Evolutionary conservation across 2,113 vertebrate species (phyloP), one percentile per base, ranked within the genome.

Genomic region (Haliaeetus leucogaster): DNA sequence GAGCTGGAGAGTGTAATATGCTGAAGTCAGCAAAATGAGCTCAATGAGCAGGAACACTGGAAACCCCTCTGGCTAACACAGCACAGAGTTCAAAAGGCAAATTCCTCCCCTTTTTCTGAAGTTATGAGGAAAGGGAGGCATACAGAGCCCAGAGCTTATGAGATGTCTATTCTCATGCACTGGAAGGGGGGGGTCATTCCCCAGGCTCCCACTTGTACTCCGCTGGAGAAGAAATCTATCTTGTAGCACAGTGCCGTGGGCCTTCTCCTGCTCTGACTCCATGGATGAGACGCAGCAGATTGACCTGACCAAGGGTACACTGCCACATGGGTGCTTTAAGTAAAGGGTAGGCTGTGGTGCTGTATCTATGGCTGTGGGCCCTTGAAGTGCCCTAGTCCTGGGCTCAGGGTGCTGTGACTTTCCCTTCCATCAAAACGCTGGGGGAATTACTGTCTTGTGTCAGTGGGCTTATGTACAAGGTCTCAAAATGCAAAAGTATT

Each of bases 31-130:
- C 71, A 90, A 82, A 95, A 89, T 22, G 16, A 77, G 50, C 70
- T 80, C 72, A 90, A 16, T 73, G 58, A 66, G 14, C 30, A 88
- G 71, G 36, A 92, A 50, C 34, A 30, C 9, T 73, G 53, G 55
- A 89, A 96, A 78, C 19, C 55, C 59, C 68, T 70, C 77, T 87
- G 81, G 63, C 87, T 86, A 77, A 36, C 29, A 27, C 43, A 82
- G 45, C 36, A 48, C 43, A 42, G 77, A 83, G 45, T 32, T 87
- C 63, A 94, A 87, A 91, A 89, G 87, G n/a, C 84, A 84, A 87
- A 74, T 82, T 89, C n/a, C 29, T 78, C 32, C 23, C 7, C 11
- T 32, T 86, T 91, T 78, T 53, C 55, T 84, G 68, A 81, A 86
- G 40, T 40, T 61, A 29, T 25, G n/a, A 86, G 59, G 36, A 84